Evolutionary conservation across 2,888 invertebrate species (phyloP).

Genomic region (Tuta absoluta): DNA sequence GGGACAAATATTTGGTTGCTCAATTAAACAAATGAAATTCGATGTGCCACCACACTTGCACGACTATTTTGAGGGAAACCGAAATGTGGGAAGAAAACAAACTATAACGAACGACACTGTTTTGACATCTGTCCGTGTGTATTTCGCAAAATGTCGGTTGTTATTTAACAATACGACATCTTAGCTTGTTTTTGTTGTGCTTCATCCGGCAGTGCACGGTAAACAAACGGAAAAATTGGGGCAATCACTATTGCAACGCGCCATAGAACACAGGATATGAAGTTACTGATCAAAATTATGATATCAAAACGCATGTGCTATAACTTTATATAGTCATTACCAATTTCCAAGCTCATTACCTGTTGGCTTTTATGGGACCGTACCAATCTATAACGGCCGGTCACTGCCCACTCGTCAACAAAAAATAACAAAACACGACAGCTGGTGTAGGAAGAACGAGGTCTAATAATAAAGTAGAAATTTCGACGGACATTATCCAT

Average conservation of each 20-base stretch:
- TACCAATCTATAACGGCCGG: constrained; percentile 66
- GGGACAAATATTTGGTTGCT: constrained; percentile 69
- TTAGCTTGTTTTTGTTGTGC: constrained; percentile 34
- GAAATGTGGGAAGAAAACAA: constrained; percentile 49
- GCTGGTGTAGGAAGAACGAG: constrained; percentile 58
- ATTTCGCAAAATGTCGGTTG: constrained; percentile 32
- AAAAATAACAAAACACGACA: constrained; percentile 66
- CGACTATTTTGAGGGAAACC: constrained; percentile 46
- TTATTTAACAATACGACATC: constrained; percentile 31
- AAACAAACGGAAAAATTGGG: constrained; percentile 34
- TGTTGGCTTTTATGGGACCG: constrained; percentile 66
- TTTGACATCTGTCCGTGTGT: constrained; percentile 64
- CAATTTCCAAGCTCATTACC: constrained; percentile 74
- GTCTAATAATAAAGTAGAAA: constrained; percentile 71
- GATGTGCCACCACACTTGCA: constrained; percentile 46
- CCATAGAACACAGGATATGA: constrained; percentile 51
- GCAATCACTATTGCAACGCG: constrained; percentile 26
- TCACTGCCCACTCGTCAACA: constrained; percentile 60
- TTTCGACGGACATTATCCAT: constrained; percentile 73
- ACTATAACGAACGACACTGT: constrained; percentile 49
- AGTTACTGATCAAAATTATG: constrained; percentile 63
- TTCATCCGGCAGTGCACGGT: constrained; percentile 11
- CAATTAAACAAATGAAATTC: constrained; percentile 74
- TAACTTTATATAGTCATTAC: constrained; percentile 72
- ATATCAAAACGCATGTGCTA: constrained; percentile 50